Conservation (phyloP, 1,140 invertebrate species). For the Bombus haemorrhoidalis region DNA sequence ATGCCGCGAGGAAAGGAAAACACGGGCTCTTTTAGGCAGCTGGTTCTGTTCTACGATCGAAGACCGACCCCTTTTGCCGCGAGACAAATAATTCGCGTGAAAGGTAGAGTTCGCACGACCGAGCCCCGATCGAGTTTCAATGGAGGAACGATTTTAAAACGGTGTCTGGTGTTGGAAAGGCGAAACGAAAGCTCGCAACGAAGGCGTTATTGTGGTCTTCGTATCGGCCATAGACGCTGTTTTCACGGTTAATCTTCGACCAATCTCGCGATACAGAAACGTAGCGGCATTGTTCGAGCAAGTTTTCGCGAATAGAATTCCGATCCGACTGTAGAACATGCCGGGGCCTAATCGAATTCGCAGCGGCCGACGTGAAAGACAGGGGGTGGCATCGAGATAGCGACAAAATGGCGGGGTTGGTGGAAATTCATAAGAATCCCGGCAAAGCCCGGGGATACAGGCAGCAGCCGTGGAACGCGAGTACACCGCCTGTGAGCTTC, state of each 20-base stretch:
- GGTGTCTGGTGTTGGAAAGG: neutral
- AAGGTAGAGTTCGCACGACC: neutral
- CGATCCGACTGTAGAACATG: neutral
- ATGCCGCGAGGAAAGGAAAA: conserved; percentile 47
- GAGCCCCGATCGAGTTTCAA: neutral
- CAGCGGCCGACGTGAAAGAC: too few species aligned
- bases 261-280: neutral
- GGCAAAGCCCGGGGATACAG: conserved; percentile 50
- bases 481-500: neutral
- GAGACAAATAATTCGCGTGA: conserved; percentile 23
- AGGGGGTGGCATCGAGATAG: neutral
- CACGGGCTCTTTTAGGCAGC: neutral
- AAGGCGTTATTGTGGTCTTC: neutral
- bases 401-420: conserved; percentile 57
- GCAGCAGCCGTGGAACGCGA: conserved; percentile 16
- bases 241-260: neutral
- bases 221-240: neutral
- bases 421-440: conserved; percentile 63
- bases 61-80: neutral
- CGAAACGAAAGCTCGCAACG: neutral
- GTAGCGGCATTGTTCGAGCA: neutral
- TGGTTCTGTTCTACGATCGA: neutral
- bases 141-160: neutral
- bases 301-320: neutral
- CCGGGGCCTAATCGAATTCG: neutral